A percentile compares a stretch with the other conserved stretches of the same genome.
Conservation (phyloP, 2,888 invertebrate genomes). For the Teleogryllus oceanicus region DNA sequence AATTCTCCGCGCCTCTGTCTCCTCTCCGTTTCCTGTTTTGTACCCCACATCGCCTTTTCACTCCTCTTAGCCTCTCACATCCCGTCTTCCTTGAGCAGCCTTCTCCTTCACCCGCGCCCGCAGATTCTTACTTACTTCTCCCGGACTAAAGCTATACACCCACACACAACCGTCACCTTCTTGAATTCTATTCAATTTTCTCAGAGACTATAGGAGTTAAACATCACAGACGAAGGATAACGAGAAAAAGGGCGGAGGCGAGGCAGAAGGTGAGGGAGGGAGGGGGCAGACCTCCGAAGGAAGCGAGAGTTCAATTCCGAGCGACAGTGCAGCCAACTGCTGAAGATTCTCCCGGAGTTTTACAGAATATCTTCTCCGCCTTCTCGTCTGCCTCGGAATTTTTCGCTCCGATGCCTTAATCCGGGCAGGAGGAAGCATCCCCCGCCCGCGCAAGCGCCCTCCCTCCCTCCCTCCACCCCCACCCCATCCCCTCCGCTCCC, state of each 20-base stretch:
- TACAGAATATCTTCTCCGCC: constrained; percentile 18
- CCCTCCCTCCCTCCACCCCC: not conserved
- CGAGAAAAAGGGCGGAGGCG: not conserved
- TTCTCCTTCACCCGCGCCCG: too few relatives aligned
- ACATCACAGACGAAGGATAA: constrained; percentile 8
- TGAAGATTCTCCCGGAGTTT: constrained; percentile 18
- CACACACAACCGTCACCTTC: not conserved
- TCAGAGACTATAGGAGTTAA: constrained; percentile 10
- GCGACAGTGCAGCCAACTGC: constrained; percentile 9
- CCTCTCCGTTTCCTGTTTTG: not conserved
- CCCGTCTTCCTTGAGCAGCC: too few relatives aligned
- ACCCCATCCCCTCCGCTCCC: not conserved
- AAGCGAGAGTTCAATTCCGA: not conserved
- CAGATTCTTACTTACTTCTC: not conserved
- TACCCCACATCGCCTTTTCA: not conserved
- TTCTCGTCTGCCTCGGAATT: constrained; percentile 3
- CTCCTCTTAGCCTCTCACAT: too few relatives aligned
- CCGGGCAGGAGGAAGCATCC: not conserved
- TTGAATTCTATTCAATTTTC: constrained; percentile 18
- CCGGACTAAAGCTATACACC: not conserved
- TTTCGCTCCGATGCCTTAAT: constrained; percentile 18
- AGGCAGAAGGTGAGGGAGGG: not conserved
- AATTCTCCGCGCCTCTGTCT: constrained; percentile 5
- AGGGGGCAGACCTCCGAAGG: not conserved
- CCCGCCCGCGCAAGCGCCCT: not conserved